phyloP scores from a whole-genome alignment of 2,888 invertebrate species.

The Tigriopus californicus region DNA sequence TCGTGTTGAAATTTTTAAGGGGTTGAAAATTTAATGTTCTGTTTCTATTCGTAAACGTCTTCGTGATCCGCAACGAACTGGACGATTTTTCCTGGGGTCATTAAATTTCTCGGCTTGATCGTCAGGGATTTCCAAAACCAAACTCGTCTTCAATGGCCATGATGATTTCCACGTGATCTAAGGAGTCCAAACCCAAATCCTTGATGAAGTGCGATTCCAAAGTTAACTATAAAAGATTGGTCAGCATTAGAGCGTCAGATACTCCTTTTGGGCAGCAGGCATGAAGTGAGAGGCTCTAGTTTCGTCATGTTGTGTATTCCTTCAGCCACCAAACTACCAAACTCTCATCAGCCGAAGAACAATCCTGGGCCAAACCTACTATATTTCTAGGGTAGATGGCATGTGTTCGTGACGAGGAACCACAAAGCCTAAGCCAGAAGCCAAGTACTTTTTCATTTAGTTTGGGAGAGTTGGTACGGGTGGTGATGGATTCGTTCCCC shows the following conservation, averaged over 20 bases:
- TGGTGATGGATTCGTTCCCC: too few relatives aligned
- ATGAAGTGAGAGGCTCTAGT: background rate
- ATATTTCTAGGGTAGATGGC: too few relatives aligned
- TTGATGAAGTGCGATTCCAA: conserved; percentile 88
- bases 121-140: conserved; percentile 97
- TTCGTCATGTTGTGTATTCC: too few relatives aligned
- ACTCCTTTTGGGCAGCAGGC: background rate
- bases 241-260: conserved; percentile 6
- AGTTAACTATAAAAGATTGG: conserved; percentile 59
- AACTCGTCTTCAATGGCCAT: conserved; percentile 99
- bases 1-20: too few relatives aligned
- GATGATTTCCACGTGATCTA: conserved; percentile 97
- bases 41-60: background rate
- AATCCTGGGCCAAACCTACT: too few relatives aligned
- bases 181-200: conserved; percentile 88
- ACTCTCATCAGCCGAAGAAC: too few relatives aligned
- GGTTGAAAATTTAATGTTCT: too few relatives aligned
- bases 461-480: too few relatives aligned
- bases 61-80: conserved; percentile 53
- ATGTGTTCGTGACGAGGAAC: too few relatives aligned
- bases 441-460: too few relatives aligned
- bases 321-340: too few relatives aligned
- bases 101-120: conserved; percentile 77
- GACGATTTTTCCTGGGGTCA: conserved; percentile 76
- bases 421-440: too few relatives aligned